Conservation (phyloP, 2,113 vertebrate species). For the Patagioenas fasciata region DNA sequence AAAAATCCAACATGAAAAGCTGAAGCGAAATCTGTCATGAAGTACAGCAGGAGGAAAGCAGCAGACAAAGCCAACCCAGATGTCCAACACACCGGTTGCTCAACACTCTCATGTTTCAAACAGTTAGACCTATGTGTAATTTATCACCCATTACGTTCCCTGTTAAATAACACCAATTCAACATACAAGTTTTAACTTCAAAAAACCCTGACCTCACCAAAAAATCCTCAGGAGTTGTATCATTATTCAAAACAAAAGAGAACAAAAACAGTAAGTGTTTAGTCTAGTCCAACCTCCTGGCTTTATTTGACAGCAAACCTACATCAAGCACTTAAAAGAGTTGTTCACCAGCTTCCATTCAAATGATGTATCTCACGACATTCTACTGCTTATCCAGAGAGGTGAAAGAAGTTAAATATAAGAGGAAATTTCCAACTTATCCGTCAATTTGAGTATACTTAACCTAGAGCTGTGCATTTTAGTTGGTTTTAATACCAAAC, state of each 20-base stretch:
- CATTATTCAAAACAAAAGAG: neutral
- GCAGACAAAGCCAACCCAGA: neutral
- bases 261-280: neutral
- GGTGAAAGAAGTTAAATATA: neutral
- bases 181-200: neutral
- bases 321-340: neutral
- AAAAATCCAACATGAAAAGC: neutral
- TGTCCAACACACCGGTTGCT: neutral
- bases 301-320: neutral
- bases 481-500: neutral
- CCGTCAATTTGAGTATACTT: neutral
- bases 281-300: neutral
- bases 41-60: neutral
- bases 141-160: rapidly evolving
- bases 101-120: neutral
- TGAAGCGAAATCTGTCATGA: neutral
- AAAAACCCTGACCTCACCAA: neutral
- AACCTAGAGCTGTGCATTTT: neutral
- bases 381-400: neutral
- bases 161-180: neutral
- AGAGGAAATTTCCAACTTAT: neutral
- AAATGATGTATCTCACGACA: neutral
- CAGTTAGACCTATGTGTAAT: neutral
- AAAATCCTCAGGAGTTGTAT: neutral
- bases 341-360: neutral